Evolutionary conservation across 1,140 invertebrate genomes (phyloP).

Genomic region (Bicyclus anynana): DNA sequence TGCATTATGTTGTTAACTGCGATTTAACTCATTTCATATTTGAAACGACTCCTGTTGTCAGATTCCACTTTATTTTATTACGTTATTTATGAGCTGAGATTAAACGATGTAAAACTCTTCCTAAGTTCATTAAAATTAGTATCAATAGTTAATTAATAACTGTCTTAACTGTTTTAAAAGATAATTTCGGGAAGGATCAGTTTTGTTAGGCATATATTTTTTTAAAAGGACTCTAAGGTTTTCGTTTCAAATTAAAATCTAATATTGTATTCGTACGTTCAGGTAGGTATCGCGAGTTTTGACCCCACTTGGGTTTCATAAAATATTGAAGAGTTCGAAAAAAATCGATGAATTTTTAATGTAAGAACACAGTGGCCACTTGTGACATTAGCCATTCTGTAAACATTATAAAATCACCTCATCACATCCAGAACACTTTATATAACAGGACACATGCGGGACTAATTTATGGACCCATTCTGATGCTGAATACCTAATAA

Average conservation of each 20-base stretch:
- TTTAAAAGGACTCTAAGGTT: not conserved
- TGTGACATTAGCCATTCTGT: slow-evolving; percentile 20
- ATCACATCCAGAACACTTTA: slow-evolving; percentile 18
- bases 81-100: slow-evolving; percentile 49
- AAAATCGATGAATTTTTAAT: slow-evolving; percentile 15
- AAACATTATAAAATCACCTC: slow-evolving; percentile 21
- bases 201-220: not conserved
- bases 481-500: too few species aligned
- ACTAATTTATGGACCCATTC: not conserved
- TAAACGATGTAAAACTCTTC: slow-evolving; percentile 13
- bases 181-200: not conserved
- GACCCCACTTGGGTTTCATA: slow-evolving; percentile 1
- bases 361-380: slow-evolving; percentile 9
- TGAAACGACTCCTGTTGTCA: slow-evolving; percentile 57
- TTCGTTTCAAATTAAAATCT: too few species aligned
- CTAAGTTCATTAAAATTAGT: slow-evolving; percentile 14
- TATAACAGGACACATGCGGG: slow-evolving; percentile 16
- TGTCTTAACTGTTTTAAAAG: not conserved
- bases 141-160: slow-evolving; percentile 14
- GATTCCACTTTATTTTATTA: slow-evolving; percentile 60
- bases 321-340: slow-evolving; percentile 20
- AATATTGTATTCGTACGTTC: not conserved
- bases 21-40: slow-evolving; percentile 74
- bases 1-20: slow-evolving; percentile 70
- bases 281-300: not conserved